phyloP scores from a whole-genome alignment of 2,113 vertebrate species.

The Malurus melanocephalus region DNA sequence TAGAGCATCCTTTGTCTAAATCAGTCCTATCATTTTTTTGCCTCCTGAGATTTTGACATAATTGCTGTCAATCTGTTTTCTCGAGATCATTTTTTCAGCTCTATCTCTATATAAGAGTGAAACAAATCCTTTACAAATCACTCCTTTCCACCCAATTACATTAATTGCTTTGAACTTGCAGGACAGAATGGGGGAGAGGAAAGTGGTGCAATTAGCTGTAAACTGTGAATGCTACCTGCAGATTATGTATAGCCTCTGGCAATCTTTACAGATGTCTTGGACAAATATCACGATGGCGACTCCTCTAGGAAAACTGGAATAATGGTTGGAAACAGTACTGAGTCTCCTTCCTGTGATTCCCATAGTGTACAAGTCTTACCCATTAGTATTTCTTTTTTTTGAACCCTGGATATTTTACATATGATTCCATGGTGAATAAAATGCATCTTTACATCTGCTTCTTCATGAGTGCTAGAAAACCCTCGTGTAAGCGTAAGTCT shows the following conservation, averaged over 20 bases:
- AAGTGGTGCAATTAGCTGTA: neutral
- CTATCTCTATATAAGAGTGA: neutral
- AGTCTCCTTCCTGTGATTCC: fast-evolving
- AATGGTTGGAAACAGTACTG: neutral
- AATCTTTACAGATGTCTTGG: neutral
- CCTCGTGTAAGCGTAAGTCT: neutral
- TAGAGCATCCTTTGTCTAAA: neutral
- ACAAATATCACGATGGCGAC: neutral
- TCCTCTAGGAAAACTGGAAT: neutral
- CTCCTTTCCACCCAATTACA: neutral
- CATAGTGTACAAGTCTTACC: neutral
- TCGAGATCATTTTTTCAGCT: neutral
- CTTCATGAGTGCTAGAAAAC: neutral
- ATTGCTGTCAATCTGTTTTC: neutral
- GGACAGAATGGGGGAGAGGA: neutral
- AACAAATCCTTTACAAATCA: neutral
- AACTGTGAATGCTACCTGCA: neutral
- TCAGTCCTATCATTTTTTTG: neutral
- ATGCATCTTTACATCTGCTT: neutral
- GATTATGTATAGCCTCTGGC: neutral
- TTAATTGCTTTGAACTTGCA: neutral
- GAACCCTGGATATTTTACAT: neutral
- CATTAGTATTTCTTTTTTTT: neutral
- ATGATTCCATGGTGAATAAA: neutral
- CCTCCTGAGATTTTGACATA: neutral